Conservation (phyloP, 2,888 invertebrate genomes). For the Agrochola macilenta region DNA sequence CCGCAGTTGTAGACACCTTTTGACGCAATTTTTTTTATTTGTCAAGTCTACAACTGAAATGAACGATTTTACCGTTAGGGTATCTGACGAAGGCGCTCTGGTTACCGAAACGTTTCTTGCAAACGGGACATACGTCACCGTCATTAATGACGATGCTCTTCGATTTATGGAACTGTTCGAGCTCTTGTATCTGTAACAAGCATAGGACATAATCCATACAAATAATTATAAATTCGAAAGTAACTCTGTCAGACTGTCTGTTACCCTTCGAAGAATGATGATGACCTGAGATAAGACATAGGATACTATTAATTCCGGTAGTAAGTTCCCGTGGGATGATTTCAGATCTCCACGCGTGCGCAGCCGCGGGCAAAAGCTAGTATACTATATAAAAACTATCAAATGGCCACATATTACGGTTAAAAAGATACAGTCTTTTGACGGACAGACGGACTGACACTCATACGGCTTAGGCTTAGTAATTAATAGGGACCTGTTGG, state of each 20-base stretch:
- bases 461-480: background rate
- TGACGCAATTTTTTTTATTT: conserved; percentile 56
- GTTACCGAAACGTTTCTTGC: conserved; percentile 98
- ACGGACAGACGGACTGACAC: background rate
- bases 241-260: background rate
- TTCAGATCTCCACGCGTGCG: background rate
- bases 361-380: background rate
- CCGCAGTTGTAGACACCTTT: background rate
- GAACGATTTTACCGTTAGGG: conserved; percentile 97
- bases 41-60: conserved; percentile 94
- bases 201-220: background rate
- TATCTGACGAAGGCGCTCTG: conserved; percentile 98
- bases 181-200: conserved; percentile 92
- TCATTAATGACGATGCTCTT: conserved; percentile 96
- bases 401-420: too few species aligned
- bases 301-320: background rate
- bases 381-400: background rate
- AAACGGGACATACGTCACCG: conserved; percentile 96
- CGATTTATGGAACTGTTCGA: conserved; percentile 94
- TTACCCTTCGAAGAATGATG: background rate
- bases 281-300: background rate
- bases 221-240: background rate
- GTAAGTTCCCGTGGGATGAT: background rate
- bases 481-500: background rate
- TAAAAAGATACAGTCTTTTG: background rate